Base-by-base conservation (phyloP, 2,113 vertebrate species). In the Hiodon tergisus region DNA sequence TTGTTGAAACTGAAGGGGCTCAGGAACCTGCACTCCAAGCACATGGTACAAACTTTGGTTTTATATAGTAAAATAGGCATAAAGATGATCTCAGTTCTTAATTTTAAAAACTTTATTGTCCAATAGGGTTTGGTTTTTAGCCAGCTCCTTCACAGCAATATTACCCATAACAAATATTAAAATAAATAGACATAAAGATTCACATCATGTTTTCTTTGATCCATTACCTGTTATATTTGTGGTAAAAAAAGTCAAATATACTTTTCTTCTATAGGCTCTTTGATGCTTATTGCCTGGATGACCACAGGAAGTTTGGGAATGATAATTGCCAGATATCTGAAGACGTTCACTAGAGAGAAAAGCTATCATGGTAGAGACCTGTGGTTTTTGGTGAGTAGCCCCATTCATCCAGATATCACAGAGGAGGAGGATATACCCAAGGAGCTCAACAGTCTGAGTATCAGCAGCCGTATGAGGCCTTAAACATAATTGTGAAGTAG, bases 211-310 rank as follows among this genome's bases (percentile, higher is more conserved):
- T 9, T 11, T 59, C 6, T 7, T 7, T 6, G 17, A 1, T 13
- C 14, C 50, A 50, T 6, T 6, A 17, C 6, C 4, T 61, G n/a
- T 61, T 61, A 14, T 13, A 9, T 61, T 1, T 61, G 4, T 61
- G 48, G 48, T 10, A 47, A 67, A 47, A 46, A 6, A 66, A 5
- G 17, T 17, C 52, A 13, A 71, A 5, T 4, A 54, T 73, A 11
- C 47, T 57, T 74, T 4, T 82, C 0, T 77, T 2, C 77, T 78
- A 17, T 82, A 94, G 93, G 91, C 48, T 78, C 89, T 1, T 78
- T 94, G 66, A 92, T 93, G 93, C 76, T 94, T 69, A 88, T 87
- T 2, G 82, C 91, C 53, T 93, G 93, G 93, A 93, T 93, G 92
- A 89, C 86, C 13, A 84, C 80, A 0, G 90, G 89, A 11, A 83